Base-by-base conservation (phyloP, 2,113 vertebrate species). In the Engystomops pustulosus region DNA sequence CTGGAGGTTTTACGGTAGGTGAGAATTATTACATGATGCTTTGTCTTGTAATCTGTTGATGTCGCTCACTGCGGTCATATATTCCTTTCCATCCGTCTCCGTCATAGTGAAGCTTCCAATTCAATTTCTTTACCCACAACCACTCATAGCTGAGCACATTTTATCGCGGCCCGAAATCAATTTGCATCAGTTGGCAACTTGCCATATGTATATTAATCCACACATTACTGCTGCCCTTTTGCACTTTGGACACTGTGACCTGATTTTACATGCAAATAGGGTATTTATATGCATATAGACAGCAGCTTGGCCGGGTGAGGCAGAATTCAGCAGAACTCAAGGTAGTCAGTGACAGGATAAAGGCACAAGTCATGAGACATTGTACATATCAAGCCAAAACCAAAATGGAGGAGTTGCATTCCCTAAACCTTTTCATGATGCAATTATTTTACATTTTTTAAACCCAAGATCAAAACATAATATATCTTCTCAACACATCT, bases 231-330 rank as follows among this genome's bases (percentile, higher is more conserved):
- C 27, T 65, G 12, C 14, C 27, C 27, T 65, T 34, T 65, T 65
- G 27, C 27, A 65, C 60, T 65, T 15, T 32, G 60, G 3, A 65
- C 60, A 65, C 30, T 6, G 30, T 65, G 60, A 65, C 27, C 60
- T 34, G 60, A 32, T 65, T 65, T 65, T 65, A 32, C 60, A 65
- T 65, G 60, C 60, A 65, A 65, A 65, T 65, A 32, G 60, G 32
- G 30, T 32, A 65, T 60, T 60, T 60, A 60, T 65, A 32, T 65
- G 27, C 60, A 65, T 32, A 65, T 17, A 65, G 60, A 65, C 32
- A 30, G 14, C 60, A 32, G 15, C 60, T 65, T 34, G 12, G 27
- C 60, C 23, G 27, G 14, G 12, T 65, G 15, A 18, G 12, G 15
- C 15, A 18, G 12, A 65, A 65, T 65, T 32, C 30, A 65, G 60